Base-by-base conservation (phyloP, 2,113 vertebrate genomes). In the Uria aalge region DNA sequence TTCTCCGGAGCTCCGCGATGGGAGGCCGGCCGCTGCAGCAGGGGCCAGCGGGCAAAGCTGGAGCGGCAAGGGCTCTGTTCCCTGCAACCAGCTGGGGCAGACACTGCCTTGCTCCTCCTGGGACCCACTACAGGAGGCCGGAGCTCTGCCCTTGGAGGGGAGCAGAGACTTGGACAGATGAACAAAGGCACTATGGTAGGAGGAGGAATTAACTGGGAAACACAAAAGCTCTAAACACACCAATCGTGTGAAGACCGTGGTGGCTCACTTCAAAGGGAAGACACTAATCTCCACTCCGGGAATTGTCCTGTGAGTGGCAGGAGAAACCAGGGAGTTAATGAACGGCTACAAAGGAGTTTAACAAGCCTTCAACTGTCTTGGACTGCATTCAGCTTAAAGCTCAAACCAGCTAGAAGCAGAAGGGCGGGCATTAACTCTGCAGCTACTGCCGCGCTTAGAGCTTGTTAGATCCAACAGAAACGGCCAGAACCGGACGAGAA, bases 131-230 rank as follows among this genome's bases (percentile, higher is more conserved):
- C 67, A 18, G 36, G 7, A 48, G 71, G 12, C 95, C 38, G 60
- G 52, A 76, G 73, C 64, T 85, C 80, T 88, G 68, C 68, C 68
- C 79, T 86, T 10, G 30, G 76, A 77, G 41, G 7, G 23, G 72
- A 85, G 53, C 53, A 23, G 47, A 18, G 66, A 85, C 78, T 2
- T 30, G 41, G 63, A 30, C 17, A 36, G 62, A 69, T 0, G 24
- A 93, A 96, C 95, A 96, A 96, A 97, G 93, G 50, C 78, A n/a
- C 45, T 18, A 38, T 56, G 62, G 38, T 36, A 88, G 93, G 88
- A 88, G 79, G 34, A 24, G 12, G 75, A 92, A 74, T 6, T 71
- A 50, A 53, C 67, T 94, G 41, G 59, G 69, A 94, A 87, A 90
- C 85, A 93, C 90, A 94, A 90, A 93, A 93, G 94, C 75, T 40